Percentiles rank a stretch among this genome's conserved stretches.
phyloP scores from a whole-genome alignment of 1,140 invertebrate genomes.

The Muscidifurax raptorellus region DNA sequence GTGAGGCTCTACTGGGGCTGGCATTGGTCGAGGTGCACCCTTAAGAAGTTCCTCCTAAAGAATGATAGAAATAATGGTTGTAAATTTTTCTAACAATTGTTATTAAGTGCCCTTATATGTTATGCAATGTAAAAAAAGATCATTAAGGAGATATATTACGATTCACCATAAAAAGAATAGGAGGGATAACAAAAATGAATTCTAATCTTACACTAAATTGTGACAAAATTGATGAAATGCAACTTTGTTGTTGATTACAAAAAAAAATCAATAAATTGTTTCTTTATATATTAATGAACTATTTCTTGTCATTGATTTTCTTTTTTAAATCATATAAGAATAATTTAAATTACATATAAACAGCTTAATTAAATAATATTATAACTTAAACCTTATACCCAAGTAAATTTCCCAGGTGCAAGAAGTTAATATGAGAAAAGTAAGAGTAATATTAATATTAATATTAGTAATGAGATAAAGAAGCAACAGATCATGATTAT shows the following conservation, averaged over 20 bases:
- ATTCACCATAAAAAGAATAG: neutral
- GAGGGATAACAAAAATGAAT: neutral
- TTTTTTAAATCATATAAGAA: too few species aligned
- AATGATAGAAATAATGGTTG: neutral
- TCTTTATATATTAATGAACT: too few species aligned
- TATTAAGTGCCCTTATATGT: neutral
- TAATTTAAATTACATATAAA: too few species aligned
- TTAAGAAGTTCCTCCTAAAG: slow-evolving; percentile 86
- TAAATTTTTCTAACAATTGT: neutral
- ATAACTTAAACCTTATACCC: neutral
- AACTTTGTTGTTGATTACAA: too few species aligned
- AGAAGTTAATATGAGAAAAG: neutral
- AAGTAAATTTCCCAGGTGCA: neutral
- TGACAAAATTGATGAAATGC: too few species aligned
- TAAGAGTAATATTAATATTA: neutral
- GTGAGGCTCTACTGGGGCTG: slow-evolving; percentile 87
- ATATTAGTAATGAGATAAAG: slow-evolving; percentile 7
- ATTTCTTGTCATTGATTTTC: neutral
- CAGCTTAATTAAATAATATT: neutral
- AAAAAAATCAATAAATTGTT: too few species aligned
- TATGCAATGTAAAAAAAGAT: neutral
- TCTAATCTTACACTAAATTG: neutral
- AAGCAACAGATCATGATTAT: slow-evolving; percentile 12
- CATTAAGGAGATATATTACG: neutral
- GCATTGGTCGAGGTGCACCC: slow-evolving; percentile 78